phyloP scores from a whole-genome alignment of 2,888 invertebrate genomes.

The Fragum fragum region DNA sequence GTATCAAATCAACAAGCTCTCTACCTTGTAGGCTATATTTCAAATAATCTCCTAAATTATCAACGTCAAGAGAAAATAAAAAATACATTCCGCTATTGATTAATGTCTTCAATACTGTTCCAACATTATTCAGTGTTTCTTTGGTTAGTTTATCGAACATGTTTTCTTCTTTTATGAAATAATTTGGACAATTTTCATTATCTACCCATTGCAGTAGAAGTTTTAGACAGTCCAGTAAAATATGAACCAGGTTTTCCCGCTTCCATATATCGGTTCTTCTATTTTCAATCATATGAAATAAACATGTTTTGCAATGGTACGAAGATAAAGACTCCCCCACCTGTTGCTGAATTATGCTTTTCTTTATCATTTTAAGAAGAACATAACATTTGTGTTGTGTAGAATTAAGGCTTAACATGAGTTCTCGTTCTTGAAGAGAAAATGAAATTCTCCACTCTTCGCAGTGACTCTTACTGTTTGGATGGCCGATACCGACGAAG shows the following conservation, averaged over 20 bases:
- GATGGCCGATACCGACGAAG: no score
- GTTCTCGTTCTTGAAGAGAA: no score
- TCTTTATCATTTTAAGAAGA: no score
- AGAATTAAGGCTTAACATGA: no score
- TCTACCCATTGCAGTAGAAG: neutral
- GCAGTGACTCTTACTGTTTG: no score
- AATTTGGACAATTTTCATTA: slow-evolving; percentile 9
- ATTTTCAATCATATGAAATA: neutral
- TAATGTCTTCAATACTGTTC: neutral
- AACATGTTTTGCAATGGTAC: neutral
- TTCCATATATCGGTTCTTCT: neutral
- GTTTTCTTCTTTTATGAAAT: slow-evolving; percentile 10
- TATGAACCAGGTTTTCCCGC: neutral
- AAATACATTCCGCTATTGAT: neutral
- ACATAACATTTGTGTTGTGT: no score
- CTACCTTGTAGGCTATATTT: neutral
- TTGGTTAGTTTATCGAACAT: slow-evolving; percentile 2
- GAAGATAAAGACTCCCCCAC: no score
- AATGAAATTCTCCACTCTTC: no score
- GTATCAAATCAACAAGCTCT: no score
- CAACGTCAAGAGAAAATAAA: neutral
- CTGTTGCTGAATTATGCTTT: no score
- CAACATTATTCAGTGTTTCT: neutral
- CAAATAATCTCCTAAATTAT: neutral
- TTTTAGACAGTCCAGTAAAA: neutral